A percentile compares a stretch with the other conserved stretches of the same genome.
These are phyloP conservation scores for Pachyrhynchus sulphureomaculatus DNA, from an alignment of 1,140 invertebrate genomes.

Conservation along the genomic window DNA sequence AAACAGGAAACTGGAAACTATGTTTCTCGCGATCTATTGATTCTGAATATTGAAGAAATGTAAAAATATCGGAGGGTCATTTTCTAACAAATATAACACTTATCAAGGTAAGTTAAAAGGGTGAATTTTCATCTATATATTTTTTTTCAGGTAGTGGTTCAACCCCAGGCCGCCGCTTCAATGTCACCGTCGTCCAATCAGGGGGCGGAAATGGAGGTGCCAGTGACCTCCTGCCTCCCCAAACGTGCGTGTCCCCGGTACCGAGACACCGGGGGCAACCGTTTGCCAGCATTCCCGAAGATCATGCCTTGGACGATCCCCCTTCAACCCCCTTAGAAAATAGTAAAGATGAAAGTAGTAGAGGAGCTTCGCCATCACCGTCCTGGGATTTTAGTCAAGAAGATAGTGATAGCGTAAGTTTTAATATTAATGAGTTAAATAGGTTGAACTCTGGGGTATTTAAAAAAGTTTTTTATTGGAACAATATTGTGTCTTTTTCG, in stretches of 20 bases:
- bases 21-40: no score
- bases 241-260: slow-evolving; percentile 41
- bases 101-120: no score
- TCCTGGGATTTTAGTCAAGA: slow-evolving; percentile 49
- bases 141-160: slow-evolving; percentile 27
- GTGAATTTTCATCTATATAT: no score
- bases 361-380: slow-evolving; percentile 44
- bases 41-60: no score
- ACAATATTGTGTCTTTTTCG: no score
- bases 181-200: slow-evolving; percentile 47
- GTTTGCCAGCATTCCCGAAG: slow-evolving; percentile 49
- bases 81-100: no score
- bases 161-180: slow-evolving; percentile 43
- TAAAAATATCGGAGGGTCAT: no score
- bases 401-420: slow-evolving; percentile 46
- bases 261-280: slow-evolving; percentile 44
- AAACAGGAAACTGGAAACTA: no score
- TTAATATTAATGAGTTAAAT: no score
- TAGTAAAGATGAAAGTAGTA: slow-evolving; percentile 31
- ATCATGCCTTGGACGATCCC: slow-evolving; percentile 43
- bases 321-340: slow-evolving; percentile 19
- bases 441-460: neutral
- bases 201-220: slow-evolving; percentile 24
- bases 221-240: slow-evolving; percentile 15
- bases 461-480: no score